Evolutionary conservation across 2,888 invertebrate genomes (phyloP).

Genomic region (Lasioglossum lativentre): DNA sequence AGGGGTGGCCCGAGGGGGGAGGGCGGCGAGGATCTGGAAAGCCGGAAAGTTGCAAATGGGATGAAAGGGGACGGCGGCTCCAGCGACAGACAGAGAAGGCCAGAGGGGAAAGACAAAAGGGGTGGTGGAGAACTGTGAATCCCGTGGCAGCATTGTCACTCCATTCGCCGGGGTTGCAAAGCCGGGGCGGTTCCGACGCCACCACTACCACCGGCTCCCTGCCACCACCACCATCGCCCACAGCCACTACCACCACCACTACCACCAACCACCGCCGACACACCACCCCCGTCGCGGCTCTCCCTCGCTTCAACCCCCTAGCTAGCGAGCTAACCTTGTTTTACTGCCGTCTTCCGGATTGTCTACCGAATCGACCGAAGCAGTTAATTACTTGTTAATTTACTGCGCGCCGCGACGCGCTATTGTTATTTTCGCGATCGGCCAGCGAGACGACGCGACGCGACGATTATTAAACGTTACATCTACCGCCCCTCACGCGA

Average conservation of each 20-base stretch:
- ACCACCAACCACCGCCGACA: constrained; percentile 34
- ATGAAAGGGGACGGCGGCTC: constrained; percentile 67
- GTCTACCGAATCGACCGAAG: constrained; percentile 70
- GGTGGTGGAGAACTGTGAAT: constrained; percentile 76
- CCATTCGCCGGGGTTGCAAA: constrained; percentile 74
- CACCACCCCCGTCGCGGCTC: constrained; percentile 25
- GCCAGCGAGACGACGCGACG: constrained; percentile 19
- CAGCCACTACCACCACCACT: constrained; percentile 60
- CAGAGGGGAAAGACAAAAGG: constrained; percentile 75
- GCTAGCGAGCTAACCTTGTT: constrained; percentile 72
- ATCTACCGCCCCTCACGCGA: not conserved
- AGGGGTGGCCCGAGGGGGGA: not conserved
- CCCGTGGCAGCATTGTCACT: constrained; percentile 77
- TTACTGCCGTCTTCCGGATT: constrained; percentile 79
- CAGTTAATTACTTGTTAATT: constrained; percentile 74
- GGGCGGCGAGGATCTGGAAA: constrained; percentile 53
- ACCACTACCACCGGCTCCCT: constrained; percentile 65
- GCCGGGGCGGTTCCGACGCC: constrained; percentile 74
- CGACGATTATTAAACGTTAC: not conserved
- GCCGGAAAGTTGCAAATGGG: constrained; percentile 74
- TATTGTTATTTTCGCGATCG: constrained; percentile 54
- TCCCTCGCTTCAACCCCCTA: constrained; percentile 58
- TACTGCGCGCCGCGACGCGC: constrained; percentile 48
- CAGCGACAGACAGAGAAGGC: constrained; percentile 66
- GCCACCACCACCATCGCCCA: constrained; percentile 58